These are phyloP conservation scores for Porites cylindrica DNA, from an alignment of 92 coral and sea anemone genomes.

Conservation along the genomic window DNA sequence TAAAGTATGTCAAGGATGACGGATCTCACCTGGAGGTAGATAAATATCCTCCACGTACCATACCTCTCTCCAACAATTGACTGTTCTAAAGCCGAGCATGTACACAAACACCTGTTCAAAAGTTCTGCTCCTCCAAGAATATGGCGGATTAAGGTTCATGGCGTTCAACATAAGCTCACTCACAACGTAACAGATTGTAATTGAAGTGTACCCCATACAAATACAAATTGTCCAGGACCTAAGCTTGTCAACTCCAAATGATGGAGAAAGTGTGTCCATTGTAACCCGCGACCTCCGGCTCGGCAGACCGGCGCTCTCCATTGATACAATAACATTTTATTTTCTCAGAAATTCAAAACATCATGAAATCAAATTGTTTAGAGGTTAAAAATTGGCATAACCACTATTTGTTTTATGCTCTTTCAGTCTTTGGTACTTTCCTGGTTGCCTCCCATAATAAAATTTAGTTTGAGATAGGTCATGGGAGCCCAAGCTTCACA, in stretches of 20 bases:
- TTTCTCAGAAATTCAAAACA: too few species aligned
- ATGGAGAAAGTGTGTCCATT: neutral
- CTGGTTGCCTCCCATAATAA: too few species aligned
- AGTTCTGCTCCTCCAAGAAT: neutral
- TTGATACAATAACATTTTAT: too few species aligned
- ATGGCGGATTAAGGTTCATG: slow-evolving; percentile 14
- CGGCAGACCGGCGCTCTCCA: slow-evolving; percentile 43
- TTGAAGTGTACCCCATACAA: neutral
- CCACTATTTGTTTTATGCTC: too few species aligned
- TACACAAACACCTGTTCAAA: slow-evolving; percentile 65
- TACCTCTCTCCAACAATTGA: slow-evolving; percentile 62
- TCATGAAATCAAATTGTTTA: too few species aligned
- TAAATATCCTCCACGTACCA: slow-evolving; percentile 66
- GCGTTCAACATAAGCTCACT: neutral
- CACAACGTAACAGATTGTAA: neutral
- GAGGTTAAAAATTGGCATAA: too few species aligned
- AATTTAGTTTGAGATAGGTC: too few species aligned
- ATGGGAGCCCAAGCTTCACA: too few species aligned
- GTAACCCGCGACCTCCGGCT: slow-evolving; percentile 77
- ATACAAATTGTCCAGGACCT: neutral
- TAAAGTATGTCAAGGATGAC: too few species aligned
- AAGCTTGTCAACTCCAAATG: neutral
- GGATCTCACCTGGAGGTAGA: slow-evolving; percentile 2
- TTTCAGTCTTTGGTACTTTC: too few species aligned
- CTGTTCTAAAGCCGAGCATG: slow-evolving; percentile 59